Base-by-base conservation (phyloP, 2,888 invertebrate genomes). In the Sesamia inferens region DNA sequence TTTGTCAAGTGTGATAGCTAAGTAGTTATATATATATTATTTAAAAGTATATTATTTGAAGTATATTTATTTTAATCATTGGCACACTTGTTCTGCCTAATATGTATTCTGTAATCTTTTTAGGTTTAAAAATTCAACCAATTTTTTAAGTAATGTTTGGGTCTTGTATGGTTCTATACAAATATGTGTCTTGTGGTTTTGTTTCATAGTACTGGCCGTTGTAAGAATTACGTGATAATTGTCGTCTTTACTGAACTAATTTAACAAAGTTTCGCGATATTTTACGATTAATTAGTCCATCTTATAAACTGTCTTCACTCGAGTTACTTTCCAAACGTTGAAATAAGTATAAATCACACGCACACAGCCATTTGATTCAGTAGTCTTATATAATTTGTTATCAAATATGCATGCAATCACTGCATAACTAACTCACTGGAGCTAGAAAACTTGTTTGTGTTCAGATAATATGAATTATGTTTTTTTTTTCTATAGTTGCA, bases 351-450 rank as follows among this genome's bases (percentile, higher is more conserved):
- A 57, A 47, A 74, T 74, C 73, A 72, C 74, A 77, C 74, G 76
- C 75, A 71, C 59, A 71, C 69, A 74, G 62, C 66, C 51, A 74
- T 77, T 77, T 73, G 13, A 76, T 79, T 83, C 70, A 81, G 79
- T 74, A 76, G 47, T 79, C 70, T 85, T 83, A 85, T 76, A 83
- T 86, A 84, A 86, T 86, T 82, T 79, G 73, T 80, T 80, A 78
- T 72, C 65, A 74, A 80, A 79, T 79, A 73, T 54, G 73, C 83
- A 85, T 82, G 83, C 72, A 71, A 80, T 74, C 22, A 68, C 78
- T 79, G 72, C 83, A 74, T 81, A 78, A 77, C 76, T 63, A 80
- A 81, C 66, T 71, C 55, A 70, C n/a, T 74, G 65, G 71, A 68
- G 78, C 82, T 81, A 78, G 74, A 73, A 75, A 85, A 85, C 86